Conservation (phyloP, 2,113 vertebrate genomes). For the Seriola quinqueradiata region DNA sequence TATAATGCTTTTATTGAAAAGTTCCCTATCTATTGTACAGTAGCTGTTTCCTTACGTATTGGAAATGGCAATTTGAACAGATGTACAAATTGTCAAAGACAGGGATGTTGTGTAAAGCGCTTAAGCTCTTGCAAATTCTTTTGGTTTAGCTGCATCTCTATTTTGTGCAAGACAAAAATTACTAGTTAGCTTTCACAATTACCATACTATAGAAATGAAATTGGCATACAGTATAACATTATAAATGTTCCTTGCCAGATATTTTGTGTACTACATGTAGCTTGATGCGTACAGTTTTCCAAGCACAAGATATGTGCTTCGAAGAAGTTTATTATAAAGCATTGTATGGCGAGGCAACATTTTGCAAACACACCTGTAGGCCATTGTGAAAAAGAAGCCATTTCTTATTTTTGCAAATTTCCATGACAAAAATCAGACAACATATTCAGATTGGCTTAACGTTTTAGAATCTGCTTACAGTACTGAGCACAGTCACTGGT, state of each 20-base stretch:
- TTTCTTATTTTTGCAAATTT: conserved; percentile 5
- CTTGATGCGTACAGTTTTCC: conserved; percentile 7
- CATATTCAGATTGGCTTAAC: not conserved
- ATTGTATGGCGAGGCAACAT: conserved; percentile 1
- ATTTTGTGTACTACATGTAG: conserved; percentile 25
- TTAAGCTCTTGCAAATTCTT: conserved; percentile 53
- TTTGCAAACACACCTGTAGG: not conserved
- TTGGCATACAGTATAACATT: conserved; percentile 43
- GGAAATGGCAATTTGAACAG: conserved; percentile 36
- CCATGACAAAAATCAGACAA: conserved; percentile 8
- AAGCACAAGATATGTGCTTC: conserved; percentile 21
- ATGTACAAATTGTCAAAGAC: conserved; percentile 19
- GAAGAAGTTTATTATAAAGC: conserved; percentile 17
- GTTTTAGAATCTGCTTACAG: not conserved
- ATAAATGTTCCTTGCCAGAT: conserved; percentile 42
- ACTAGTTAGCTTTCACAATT: conserved; percentile 34
- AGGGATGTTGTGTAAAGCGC: conserved; percentile 45
- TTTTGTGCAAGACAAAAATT: conserved; percentile 47
- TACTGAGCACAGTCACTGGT: conserved; percentile 4
- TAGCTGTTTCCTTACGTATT: not conserved
- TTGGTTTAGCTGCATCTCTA: conserved; percentile 49
- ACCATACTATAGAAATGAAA: conserved; percentile 36
- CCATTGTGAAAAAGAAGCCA: not conserved
- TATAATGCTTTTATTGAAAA: conserved; percentile 65
- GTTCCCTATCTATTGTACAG: conserved; percentile 11